Conservation (phyloP, 1,140 invertebrate genomes). For the Ylistrum balloti region DNA sequence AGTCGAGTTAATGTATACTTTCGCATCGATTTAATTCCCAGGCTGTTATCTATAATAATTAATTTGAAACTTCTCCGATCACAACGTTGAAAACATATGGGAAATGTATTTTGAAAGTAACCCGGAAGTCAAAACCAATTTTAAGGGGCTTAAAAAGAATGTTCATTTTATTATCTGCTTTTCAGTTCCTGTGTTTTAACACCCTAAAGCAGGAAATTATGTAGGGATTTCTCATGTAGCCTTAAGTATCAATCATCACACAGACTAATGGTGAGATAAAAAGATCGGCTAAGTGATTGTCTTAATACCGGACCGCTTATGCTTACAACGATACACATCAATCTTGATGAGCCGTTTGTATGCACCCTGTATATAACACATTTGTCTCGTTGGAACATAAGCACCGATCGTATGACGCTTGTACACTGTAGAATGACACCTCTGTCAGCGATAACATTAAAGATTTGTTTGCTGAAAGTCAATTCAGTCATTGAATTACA, state of each 20-base stretch:
- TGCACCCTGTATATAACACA: not conserved
- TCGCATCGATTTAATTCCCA: no score
- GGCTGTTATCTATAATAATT: no score
- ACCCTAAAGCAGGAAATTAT: not conserved
- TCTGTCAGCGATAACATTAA: not conserved
- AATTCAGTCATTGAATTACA: not conserved
- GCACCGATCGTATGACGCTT: not conserved
- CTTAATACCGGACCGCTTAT: not conserved
- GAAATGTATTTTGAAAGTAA: no score
- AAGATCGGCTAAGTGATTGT: not conserved
- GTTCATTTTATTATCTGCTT: not conserved
- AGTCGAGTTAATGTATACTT: no score
- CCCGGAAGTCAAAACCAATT: no score
- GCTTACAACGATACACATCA: not conserved
- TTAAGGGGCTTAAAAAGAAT: not conserved
- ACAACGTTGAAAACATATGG: no score
- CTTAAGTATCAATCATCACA: not conserved
- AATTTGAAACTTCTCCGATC: no score
- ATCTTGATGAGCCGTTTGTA: not conserved
- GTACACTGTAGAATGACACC: not conserved
- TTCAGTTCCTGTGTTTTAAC: not conserved
- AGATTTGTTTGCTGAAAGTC: not conserved
- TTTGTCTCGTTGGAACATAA: not conserved
- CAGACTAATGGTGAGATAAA: constrained; percentile 24
- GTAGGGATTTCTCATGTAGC: not conserved